Conservation (phyloP, 2,797 vertebrate genomes). For the Taeniopygia guttata region DNA sequence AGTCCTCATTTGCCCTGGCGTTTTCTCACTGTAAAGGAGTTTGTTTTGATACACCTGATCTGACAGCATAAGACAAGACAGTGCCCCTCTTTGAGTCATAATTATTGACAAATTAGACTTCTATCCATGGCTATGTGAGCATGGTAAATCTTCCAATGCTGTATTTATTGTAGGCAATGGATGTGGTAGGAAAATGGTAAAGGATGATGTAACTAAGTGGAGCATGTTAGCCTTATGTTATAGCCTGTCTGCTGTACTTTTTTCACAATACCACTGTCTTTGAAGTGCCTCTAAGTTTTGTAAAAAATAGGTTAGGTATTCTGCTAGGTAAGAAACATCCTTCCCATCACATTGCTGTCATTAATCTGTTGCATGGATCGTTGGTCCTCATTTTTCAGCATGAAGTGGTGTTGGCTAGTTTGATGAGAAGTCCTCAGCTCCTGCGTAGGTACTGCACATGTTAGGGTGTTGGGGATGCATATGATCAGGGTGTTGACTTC, state of each 20-base stretch:
- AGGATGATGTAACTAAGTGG: not conserved
- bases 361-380: not conserved
- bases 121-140: not conserved
- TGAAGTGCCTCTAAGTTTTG: not conserved
- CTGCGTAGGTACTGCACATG: accelerated
- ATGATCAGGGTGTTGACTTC: not conserved
- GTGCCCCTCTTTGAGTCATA: not conserved
- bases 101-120: not conserved
- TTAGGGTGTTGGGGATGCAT: accelerated
- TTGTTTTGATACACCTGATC: not conserved
- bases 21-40: not conserved
- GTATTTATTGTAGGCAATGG: not conserved
- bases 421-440: not conserved
- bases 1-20: not conserved
- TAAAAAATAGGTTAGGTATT: not conserved
- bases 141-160: not conserved
- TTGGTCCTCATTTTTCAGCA: not conserved
- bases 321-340: not conserved
- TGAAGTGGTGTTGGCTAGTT: not conserved
- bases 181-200: not conserved
- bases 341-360: not conserved
- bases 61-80: not conserved
- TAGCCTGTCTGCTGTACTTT: not conserved
- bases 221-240: not conserved
- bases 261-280: not conserved